These are phyloP conservation scores for Anomalospiza imberbis DNA, from an alignment of 2,797 vertebrate species.

Conservation along the genomic window DNA sequence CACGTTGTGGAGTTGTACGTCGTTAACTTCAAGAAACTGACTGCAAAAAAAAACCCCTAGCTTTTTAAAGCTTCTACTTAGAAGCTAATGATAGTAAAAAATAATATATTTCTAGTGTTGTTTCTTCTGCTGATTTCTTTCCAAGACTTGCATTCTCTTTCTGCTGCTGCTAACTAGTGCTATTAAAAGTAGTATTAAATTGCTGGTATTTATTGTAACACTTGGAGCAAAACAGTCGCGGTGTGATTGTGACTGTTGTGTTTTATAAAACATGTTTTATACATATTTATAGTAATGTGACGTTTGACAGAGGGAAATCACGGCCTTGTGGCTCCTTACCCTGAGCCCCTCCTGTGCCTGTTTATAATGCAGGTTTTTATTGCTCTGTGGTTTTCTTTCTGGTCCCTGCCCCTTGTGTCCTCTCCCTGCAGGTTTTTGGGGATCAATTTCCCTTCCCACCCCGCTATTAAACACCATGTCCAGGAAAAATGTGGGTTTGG, in stretches of 20 bases:
- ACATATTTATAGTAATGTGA: too few relatives aligned
- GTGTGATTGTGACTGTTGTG: not conserved
- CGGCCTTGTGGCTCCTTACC: not conserved
- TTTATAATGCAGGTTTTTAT: not conserved
- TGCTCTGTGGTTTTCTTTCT: not conserved
- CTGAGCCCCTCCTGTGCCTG: not conserved
- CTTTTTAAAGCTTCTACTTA: accelerated
- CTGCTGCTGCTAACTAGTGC: not conserved
- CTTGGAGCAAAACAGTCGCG: accelerated
- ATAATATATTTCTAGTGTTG: accelerated
- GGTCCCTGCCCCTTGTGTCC: too few relatives aligned
- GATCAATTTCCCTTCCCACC: not conserved
- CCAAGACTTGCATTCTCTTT: not conserved
- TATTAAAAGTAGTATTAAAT: not conserved
- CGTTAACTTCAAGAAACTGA: not conserved
- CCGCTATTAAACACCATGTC: accelerated
- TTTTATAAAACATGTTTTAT: accelerated
- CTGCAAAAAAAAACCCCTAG: accelerated
- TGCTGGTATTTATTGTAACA: not conserved
- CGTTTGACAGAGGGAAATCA: not conserved
- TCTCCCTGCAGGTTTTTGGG: not conserved
- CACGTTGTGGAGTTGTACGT: accelerated
- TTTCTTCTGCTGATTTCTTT: not conserved
- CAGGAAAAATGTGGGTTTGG: not conserved
- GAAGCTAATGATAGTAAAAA: accelerated